Evolutionary conservation across 2,888 invertebrate species (phyloP).

Genomic region (Euphydryas editha): DNA sequence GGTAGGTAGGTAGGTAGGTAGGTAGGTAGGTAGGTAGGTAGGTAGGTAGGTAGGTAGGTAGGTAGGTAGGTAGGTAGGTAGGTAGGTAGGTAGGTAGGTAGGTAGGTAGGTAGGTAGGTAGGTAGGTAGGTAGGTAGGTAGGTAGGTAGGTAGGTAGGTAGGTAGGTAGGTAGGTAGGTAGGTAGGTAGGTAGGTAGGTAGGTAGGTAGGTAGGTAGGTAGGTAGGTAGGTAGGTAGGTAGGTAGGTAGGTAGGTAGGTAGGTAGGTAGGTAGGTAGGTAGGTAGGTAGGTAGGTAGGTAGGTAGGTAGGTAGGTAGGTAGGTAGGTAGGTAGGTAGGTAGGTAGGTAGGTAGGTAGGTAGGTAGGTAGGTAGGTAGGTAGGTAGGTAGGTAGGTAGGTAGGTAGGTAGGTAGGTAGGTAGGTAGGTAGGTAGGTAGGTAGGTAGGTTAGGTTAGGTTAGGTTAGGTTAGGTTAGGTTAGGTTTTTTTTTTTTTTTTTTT

Average conservation of each 20-base stretch:
- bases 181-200: not conserved
- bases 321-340: not conserved
- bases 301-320: not conserved
- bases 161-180: not conserved
- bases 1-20: not conserved
- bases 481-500: too few relatives aligned
- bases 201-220: not conserved
- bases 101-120: not conserved
- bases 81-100: not conserved
- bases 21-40: not conserved
- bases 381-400: not conserved
- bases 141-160: not conserved
- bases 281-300: not conserved
- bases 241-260: not conserved
- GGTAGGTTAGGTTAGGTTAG: not conserved
- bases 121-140: not conserved
- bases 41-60: not conserved
- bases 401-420: not conserved
- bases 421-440: not conserved
- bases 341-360: not conserved
- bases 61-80: not conserved
- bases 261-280: not conserved
- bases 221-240: not conserved
- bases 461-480: slow-evolving; percentile 16
- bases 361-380: not conserved